Percentiles rank a stretch among this genome's conserved stretches.
These are phyloP conservation scores for Mus spicilegus DNA, from an alignment of 2,113 vertebrate species.

Conservation along the genomic window DNA sequence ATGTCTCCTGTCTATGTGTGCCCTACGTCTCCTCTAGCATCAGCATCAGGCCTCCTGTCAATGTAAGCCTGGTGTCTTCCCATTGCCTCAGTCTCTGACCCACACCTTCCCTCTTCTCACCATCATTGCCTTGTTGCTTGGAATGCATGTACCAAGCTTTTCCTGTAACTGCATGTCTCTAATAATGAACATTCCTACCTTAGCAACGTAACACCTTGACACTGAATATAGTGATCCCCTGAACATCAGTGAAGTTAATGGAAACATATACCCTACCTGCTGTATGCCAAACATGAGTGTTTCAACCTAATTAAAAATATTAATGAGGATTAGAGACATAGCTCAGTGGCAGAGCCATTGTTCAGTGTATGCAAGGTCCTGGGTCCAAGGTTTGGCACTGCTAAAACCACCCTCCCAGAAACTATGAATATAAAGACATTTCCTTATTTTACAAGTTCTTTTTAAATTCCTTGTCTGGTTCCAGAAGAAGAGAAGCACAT, in stretches of 20 bases:
- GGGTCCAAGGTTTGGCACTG: not conserved
- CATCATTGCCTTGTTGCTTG: not conserved
- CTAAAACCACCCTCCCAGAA: not conserved
- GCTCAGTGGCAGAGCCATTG: not conserved
- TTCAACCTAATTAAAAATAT: conserved; percentile 18
- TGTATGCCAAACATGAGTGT: conserved; percentile 40
- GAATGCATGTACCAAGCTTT: not conserved
- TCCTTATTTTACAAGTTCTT: conserved; percentile 31
- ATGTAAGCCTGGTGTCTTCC: not conserved
- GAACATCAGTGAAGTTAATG: conserved; percentile 35
- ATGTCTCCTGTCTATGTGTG: not conserved
- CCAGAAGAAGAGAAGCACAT: not conserved
- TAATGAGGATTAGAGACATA: not conserved
- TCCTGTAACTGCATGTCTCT: not conserved
- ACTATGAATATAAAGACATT: conserved; percentile 1
- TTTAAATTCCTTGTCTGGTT: conserved; percentile 52
- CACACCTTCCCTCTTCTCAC: not conserved
- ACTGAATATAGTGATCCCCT: not conserved
- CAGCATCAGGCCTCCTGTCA: not conserved
- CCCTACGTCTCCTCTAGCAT: not conserved
- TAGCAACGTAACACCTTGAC: not conserved
- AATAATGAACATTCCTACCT: not conserved
- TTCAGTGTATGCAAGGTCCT: not conserved
- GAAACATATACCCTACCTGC: not conserved
- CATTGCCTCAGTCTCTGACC: not conserved